Percentiles rank a stretch among this genome's conserved stretches.
Evolutionary conservation across 2,797 vertebrate genomes (phyloP).

Genomic region (Chelmon rostratus): DNA sequence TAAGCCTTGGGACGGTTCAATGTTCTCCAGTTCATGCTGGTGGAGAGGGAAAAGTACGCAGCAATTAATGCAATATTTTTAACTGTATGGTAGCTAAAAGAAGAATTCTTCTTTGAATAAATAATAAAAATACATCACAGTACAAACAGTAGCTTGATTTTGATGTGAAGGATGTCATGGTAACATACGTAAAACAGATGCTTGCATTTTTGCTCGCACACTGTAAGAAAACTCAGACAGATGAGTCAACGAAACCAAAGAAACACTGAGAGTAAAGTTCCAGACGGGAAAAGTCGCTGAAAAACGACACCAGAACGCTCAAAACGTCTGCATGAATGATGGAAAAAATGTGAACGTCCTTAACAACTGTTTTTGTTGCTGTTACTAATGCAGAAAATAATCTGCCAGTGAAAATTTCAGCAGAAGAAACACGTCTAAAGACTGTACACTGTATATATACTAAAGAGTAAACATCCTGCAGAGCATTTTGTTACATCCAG

Average conservation of each 20-base stretch:
- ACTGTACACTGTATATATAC: not conserved
- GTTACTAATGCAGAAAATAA: not conserved
- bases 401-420: not conserved
- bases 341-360: not conserved
- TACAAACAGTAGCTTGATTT: not conserved
- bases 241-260: not conserved
- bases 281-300: too few species aligned
- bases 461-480: not conserved
- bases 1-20: slow-evolving; percentile 95
- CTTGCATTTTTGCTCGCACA: not conserved
- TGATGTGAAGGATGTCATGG: not conserved
- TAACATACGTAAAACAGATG: not conserved
- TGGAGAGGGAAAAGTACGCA: slow-evolving; percentile 26
- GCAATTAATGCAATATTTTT: not conserved
- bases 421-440: not conserved
- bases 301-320: too few species aligned
- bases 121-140: not conserved
- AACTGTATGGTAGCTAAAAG: not conserved
- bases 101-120: not conserved
- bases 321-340: not conserved
- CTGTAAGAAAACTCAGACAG: not conserved
- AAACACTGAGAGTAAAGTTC: not conserved
- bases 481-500: slow-evolving; percentile 30
- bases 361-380: not conserved
- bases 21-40: slow-evolving; percentile 96